Evolutionary conservation across 2,888 invertebrate genomes (phyloP).

Genomic region (Caenorhabditis drosophilae): DNA sequence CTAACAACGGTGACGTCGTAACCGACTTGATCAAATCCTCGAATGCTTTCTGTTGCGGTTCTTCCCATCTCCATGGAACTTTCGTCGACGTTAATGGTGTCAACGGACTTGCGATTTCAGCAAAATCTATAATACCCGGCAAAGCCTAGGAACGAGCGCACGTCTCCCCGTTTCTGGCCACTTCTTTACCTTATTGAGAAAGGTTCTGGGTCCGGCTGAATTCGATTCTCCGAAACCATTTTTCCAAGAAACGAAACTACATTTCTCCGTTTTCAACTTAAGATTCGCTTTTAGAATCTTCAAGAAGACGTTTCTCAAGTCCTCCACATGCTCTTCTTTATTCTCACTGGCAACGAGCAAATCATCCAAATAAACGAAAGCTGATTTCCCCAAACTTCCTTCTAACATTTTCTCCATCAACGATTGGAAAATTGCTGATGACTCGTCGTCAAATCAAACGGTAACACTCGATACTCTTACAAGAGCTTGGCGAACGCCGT

Average conservation of each 20-base stretch:
- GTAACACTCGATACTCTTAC: constrained; percentile 52
- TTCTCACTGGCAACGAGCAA: constrained; percentile 39
- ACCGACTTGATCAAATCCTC: constrained; percentile 31
- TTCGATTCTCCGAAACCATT: constrained; percentile 8
- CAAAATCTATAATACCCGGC: constrained; percentile 43
- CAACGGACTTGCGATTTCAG: constrained; percentile 36
- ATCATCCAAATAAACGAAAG: constrained; percentile 52
- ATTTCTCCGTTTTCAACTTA: constrained; percentile 23
- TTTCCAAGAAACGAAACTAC: constrained; percentile 36
- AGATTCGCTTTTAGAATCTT: neutral
- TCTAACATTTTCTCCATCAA: constrained; percentile 40
- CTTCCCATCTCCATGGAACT: constrained; percentile 26
- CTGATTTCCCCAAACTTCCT: constrained; percentile 4
- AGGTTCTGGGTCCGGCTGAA: constrained; percentile 12
- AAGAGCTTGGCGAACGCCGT: constrained; percentile 48
- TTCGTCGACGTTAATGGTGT: constrained; percentile 25
- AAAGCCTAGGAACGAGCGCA: constrained; percentile 48
- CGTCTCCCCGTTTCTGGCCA: constrained; percentile 13
- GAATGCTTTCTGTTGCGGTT: constrained; percentile 31
- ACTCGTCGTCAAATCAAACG: constrained; percentile 55
- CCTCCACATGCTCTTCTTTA: constrained; percentile 24
- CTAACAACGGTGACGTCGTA: constrained; percentile 23
- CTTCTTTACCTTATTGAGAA: constrained; percentile 15
- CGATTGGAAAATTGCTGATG: constrained; percentile 59
- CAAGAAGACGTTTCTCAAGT: constrained; percentile 26